Base-by-base conservation (phyloP, 2,888 invertebrate species). In the Lithosia quadra region DNA sequence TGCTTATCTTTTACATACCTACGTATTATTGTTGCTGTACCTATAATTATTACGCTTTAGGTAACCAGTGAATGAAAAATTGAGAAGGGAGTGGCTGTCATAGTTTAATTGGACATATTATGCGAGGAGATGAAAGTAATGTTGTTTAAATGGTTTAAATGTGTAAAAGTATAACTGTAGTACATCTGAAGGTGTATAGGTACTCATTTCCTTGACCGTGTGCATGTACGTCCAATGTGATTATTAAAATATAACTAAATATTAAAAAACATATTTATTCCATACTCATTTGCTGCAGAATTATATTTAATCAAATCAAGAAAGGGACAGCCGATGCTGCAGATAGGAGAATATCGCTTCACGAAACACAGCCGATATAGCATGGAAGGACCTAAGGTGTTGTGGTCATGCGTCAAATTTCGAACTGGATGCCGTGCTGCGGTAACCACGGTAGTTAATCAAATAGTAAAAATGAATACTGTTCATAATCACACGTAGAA, bases 401-500 rank as follows among this genome's bases (percentile, higher is more conserved):
- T 24, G 15, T 22, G 58, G 28, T 7, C n/a, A 49, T 56, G 56
- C 5, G 56, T 18, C 56, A 56, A 56, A 56, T 56, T 56, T 56
- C 56, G 56, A 15, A 24, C 56, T 56, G 56, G 56, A 56, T 56
- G 56, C 15, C 56, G 15, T 22, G 56, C 56, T 24, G 10, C 56
- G 15, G 15, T 24, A 22, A 56, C 56, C 2, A 56, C 56, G 24
- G 15, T 24, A 56, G 22, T 15, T 15, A 56, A 56, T 1, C 15
- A 56, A 24, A 18, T 56, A 24, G 56, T 56, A 0, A 24, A 28
- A 56, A 56, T 56, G 7, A 56, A 24, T 1, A 56, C 18, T 28
- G 24, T 24, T 18, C 24, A 56, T 56, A 56, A 56, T 56, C 49
- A 49, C n/a, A n/a, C 49, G n/a, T 49, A 49, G n/a, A 49, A n/a